These are phyloP conservation scores for Opisthocomus hoazin DNA, from an alignment of 2,113 vertebrate genomes.

Conservation along the genomic window DNA sequence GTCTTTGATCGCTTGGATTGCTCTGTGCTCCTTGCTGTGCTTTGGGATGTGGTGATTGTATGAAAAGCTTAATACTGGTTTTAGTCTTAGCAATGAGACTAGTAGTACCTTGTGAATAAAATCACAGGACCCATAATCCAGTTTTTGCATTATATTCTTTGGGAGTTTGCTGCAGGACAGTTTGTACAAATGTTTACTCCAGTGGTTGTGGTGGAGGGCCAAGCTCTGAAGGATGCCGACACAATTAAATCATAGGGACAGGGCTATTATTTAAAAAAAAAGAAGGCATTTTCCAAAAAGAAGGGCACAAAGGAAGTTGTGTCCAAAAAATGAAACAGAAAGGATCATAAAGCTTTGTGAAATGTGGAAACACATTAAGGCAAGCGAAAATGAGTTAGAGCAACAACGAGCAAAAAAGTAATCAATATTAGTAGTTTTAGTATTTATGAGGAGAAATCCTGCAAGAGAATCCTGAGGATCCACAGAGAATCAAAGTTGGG, in stretches of 20 bases:
- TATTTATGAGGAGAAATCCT: background rate
- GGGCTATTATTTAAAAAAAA: background rate
- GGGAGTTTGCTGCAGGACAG: background rate
- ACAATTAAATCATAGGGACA: background rate
- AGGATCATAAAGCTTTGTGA: background rate
- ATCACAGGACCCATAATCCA: background rate
- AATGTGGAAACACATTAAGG: background rate
- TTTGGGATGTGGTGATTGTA: background rate
- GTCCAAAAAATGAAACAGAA: background rate
- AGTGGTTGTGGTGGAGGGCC: background rate
- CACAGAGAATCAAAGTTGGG: background rate
- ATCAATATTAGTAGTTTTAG: background rate
- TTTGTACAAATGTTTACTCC: background rate
- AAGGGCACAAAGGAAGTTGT: background rate
- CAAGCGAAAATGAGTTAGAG: background rate
- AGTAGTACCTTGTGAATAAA: background rate
- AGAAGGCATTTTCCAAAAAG: background rate
- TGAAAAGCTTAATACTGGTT: background rate
- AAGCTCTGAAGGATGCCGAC: background rate
- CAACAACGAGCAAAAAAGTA: background rate
- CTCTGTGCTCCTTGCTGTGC: background rate
- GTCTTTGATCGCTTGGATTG: background rate
- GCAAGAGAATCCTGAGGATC: background rate
- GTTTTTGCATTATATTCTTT: background rate
- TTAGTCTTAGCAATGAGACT: background rate